Evolutionary conservation across 2,797 vertebrate genomes (phyloP), one percentile per base, ranked within the genome.

Genomic region (Gallinago solitaria): DNA sequence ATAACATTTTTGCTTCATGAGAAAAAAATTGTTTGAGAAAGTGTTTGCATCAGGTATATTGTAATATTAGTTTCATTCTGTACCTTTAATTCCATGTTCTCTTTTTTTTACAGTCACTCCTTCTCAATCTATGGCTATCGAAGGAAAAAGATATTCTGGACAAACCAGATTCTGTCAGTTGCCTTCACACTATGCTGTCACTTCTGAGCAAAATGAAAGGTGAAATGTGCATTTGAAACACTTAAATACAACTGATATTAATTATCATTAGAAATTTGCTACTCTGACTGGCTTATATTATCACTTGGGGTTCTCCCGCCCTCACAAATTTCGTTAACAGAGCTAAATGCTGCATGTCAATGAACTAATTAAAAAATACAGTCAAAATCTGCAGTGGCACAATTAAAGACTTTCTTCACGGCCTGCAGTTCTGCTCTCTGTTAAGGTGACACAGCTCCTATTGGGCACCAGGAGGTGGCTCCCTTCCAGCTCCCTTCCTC

Each of bases 131-230:
- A 88, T 99, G 99, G 99, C 97, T 99, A 63, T 99, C 98, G 57
- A 98, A 98, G 97, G 99, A 99, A 95, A 99, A 98, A 94, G 98
- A 98, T 73, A 96, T 99, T 73, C 95, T 99, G 54, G 98, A 98
- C 89, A 98, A 98, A 86, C 96, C 98, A 11, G 97, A 97, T 35
- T 98, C 98, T 2, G 93, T 99, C 48, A 96, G 96, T 96, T 98
- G 98, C 95, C 98, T 99, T 53, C 98, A 99, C 85, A 97, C 97
- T 4, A 98, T 98, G 48, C 98, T 99, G 69, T 97, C 98, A 9
- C 97, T 98, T 77, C 98, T 99, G 68, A 99, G 99, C 97, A 98
- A 98, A 97, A 99, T 99, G 99, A 99, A 98, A 98, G 99, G 99
- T 99, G 83, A 92, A 83, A 53, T 2, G 3, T 45, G 14, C n/a